phyloP scores from a whole-genome alignment of 2,797 vertebrate genomes.

The Onychomys torridus region DNA sequence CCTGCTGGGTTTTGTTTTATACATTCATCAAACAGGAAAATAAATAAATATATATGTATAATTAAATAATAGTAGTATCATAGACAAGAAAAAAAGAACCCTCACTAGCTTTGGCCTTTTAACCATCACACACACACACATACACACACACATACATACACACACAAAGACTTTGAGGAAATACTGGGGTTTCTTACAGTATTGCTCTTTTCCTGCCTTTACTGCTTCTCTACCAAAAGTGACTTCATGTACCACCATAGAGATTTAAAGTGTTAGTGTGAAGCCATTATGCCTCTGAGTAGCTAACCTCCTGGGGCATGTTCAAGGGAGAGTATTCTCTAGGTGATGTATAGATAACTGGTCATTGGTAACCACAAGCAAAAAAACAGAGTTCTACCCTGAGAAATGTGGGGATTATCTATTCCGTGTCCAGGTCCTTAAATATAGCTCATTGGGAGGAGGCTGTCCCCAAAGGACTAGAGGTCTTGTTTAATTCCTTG shows the following conservation, averaged over 20 bases:
- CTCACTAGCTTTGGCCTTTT: neutral
- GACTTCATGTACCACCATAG: neutral
- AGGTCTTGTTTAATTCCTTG: neutral
- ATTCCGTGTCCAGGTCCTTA: neutral
- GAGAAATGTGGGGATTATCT: neutral
- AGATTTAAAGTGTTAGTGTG: neutral
- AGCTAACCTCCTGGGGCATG: neutral
- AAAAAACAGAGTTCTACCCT: neutral
- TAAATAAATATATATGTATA: neutral
- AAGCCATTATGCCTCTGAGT: neutral
- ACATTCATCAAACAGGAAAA: neutral
- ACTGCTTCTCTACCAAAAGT: neutral
- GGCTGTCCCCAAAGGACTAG: neutral
- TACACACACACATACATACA: neutral
- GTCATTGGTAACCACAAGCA: neutral
- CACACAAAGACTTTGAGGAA: neutral
- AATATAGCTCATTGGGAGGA: neutral
- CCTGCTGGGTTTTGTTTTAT: neutral
- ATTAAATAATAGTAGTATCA: neutral
- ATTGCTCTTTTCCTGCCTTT: neutral
- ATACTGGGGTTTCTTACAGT: neutral
- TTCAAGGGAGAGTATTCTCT: neutral
- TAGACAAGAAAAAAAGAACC: neutral
- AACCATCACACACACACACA: neutral
- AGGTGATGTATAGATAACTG: neutral